Base-by-base conservation (phyloP, 2,888 invertebrate species). In the Diogma glabrata region DNA sequence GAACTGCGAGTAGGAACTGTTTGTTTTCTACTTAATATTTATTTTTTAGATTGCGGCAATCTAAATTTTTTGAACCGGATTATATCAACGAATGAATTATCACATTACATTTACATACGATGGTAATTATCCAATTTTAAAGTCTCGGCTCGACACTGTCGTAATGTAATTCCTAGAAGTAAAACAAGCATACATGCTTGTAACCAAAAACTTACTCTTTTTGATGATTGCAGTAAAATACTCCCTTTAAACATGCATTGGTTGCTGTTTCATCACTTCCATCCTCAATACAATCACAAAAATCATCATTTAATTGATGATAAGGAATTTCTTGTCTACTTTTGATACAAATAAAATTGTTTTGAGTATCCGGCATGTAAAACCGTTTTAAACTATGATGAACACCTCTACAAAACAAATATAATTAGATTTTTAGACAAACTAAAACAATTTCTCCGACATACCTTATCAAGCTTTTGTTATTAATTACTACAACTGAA, bases 231-330 rank as follows among this genome's bases (percentile, higher is more conserved):
- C 96, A 96, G 64, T 84, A 85, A 71, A 94, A 96, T 36, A 76
- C 72, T 3, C 92, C 90, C 64, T 83, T 81, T 0, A 78, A 70
- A 67, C 96, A 96, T 8, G 96, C 96, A 62, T 81, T 81, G 7
- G 95, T 96, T 54, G 93, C 92, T 46, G 85, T 83, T 65, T 86
- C 82, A 60, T 86, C 86, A 40, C 81, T 78, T 10, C 81, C 82
- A 69, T 87, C 91, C 58, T 75, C 67, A 51, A 64, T 64, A 71
- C 91, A 91, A 66, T 91, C 91, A 73, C 91, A 91, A 63, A 80
- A 91, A 65, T 91, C 82, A 67, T 91, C 90, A 64, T 91, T 91
- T 2, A 91, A 70, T 58, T 72, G 72, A 8, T 67, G 60, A 62
- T 75, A 79, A 2, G 73, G 65, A 49, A 82, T 76, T 55, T 72